Base-by-base conservation (phyloP, 2,888 invertebrate genomes). In the Escarpia spicata region DNA sequence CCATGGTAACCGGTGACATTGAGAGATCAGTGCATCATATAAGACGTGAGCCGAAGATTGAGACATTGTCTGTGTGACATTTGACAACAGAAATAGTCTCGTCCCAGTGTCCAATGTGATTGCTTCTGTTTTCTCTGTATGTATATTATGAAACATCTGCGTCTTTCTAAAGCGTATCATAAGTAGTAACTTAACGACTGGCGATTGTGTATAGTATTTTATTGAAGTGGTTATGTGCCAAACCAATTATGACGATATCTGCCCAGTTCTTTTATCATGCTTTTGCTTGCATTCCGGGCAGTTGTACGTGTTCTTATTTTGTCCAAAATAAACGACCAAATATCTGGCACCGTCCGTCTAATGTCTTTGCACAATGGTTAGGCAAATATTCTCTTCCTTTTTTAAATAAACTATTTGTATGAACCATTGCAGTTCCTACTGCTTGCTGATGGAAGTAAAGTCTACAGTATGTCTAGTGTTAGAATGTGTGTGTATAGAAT, bases 141-240 rank as follows among this genome's bases (percentile, higher is more conserved):
- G 75, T 75, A 75, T 75, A 75, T 75, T 75, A 75, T 26, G 75
- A 19, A 26, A 19, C 75, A 75, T 75, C 75, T 19, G 75, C n/a
- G 75, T 75, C 75, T 75, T 75, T 75, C 75, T 26, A 75, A 75
- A 75, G 75, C 75, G 3, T 75, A 19, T 26, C 52, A 52, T 52
- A 52, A 75, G 75, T 75, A 75, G 75, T 75, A 75, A n/a, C 75
- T 75, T 75, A 75, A 75, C 75, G 26, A 75, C 75, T 75, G 75
- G 19, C 6, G 75, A 75, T 75, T 75, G 75, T 75, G 75, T 75
- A 75, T 75, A 75, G 19, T 75, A 75, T 75, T 75, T 75, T 75
- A 75, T 75, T 75, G 75, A 75, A 75, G 75, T 75, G 75, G 75
- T 26, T 75, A 75, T 75, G n/a, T 75, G 75, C 75, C 75, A 15